Percentiles rank a stretch among this genome's conserved stretches.
These are phyloP conservation scores for Myiothlypis chrysogaster DNA, from an alignment of 2,797 vertebrate genomes.

Conservation along the genomic window DNA sequence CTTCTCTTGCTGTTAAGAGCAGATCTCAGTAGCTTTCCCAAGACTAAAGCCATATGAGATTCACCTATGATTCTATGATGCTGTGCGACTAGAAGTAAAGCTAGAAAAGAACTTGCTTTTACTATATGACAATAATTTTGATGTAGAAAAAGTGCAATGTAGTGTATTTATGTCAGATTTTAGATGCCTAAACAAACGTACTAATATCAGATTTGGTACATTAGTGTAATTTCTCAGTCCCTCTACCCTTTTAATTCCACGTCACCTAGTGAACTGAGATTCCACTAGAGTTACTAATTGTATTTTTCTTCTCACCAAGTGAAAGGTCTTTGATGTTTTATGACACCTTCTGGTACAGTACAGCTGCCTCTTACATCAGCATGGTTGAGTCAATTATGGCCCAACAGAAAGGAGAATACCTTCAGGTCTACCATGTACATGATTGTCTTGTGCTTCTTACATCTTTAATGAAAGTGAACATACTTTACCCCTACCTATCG, in stretches of 20 bases:
- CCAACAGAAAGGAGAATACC: neutral
- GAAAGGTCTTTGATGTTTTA: neutral
- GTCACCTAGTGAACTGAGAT: neutral
- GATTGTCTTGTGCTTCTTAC: neutral
- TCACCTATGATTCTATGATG: neutral
- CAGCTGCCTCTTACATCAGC: neutral
- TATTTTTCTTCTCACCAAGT: neutral
- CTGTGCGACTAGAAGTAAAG: neutral
- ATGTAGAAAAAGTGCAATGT: rapidly evolving
- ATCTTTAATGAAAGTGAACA: neutral
- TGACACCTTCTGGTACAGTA: neutral
- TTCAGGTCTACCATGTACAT: neutral
- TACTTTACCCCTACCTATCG: neutral
- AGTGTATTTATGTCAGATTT: neutral
- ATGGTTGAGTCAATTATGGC: neutral
- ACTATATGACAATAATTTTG: neutral
- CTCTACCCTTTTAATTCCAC: neutral
- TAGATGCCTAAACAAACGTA: neutral
- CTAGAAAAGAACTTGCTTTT: neutral
- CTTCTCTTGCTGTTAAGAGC: neutral
- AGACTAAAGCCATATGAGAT: neutral
- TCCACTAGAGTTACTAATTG: neutral
- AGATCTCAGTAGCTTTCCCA: neutral
- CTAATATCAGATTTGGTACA: neutral
- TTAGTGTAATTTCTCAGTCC: neutral